A percentile compares a stretch with the other conserved stretches of the same genome.
These are phyloP conservation scores for Actinernus sp. DNA, from an alignment of 92 coral and sea anemone species.

Conservation along the genomic window DNA sequence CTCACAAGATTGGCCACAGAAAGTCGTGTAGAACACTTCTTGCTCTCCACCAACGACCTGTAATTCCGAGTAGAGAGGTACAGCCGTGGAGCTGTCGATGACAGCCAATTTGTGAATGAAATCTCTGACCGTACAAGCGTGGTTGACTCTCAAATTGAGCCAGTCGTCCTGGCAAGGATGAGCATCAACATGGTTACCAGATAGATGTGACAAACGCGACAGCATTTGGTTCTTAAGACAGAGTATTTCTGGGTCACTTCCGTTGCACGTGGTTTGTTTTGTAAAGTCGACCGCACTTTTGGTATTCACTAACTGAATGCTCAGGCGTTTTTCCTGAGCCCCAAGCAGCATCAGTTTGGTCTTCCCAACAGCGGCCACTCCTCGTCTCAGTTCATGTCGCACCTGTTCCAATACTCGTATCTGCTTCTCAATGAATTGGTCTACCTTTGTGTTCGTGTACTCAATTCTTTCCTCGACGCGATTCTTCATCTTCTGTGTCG, in stretches of 20 bases:
- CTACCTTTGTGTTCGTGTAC: slow-evolving; percentile 26
- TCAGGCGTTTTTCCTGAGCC: slow-evolving; percentile 32
- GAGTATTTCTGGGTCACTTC: slow-evolving; percentile 57
- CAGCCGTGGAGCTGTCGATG: slow-evolving; percentile 25
- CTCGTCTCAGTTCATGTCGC: slow-evolving; percentile 37
- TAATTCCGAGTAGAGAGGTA: slow-evolving; percentile 9
- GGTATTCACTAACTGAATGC: slow-evolving; percentile 37
- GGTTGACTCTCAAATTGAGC: slow-evolving; percentile 8
- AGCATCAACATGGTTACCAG: slow-evolving; percentile 14
- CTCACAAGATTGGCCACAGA: slow-evolving; percentile 33
- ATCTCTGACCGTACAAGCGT: slow-evolving; percentile 5
- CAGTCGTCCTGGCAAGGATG: slow-evolving; percentile 54
- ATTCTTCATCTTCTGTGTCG: slow-evolving; percentile 19
- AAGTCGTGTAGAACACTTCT: slow-evolving; percentile 37
- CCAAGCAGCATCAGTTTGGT: slow-evolving; percentile 45
- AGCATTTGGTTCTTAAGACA: slow-evolving; percentile 59
- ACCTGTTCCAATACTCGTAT: slow-evolving; percentile 23
- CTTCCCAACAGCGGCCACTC: slow-evolving; percentile 23
- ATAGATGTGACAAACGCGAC: slow-evolving; percentile 39
- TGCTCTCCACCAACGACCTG: slow-evolving; percentile 50
- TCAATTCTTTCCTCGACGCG: slow-evolving; percentile 14
- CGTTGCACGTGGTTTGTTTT: slow-evolving; percentile 49
- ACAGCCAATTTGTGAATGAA: slow-evolving; percentile 15
- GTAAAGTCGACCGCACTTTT: slow-evolving; percentile 50
- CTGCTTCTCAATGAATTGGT: slow-evolving; percentile 47